Evolutionary conservation across 1,140 invertebrate genomes (phyloP), one percentile per base, ranked within the genome.

Genomic region (Neocloeon triangulifer): DNA sequence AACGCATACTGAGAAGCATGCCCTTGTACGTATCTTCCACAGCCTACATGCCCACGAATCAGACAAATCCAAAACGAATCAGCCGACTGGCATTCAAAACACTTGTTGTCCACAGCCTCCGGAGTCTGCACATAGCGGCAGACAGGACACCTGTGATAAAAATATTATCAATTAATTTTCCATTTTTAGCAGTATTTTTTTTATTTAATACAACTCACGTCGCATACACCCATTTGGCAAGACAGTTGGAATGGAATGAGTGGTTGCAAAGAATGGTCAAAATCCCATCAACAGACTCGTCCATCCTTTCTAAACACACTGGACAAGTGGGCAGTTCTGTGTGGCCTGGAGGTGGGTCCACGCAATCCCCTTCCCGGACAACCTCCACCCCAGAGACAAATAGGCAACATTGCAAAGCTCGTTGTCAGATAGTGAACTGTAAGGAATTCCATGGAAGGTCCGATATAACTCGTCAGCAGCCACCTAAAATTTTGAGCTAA

Each of bases 231-330:
- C 94, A 98, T 52, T 96, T 80, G 32, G 80, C 69, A 19, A 99
- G 58, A 55, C 94, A 99, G 41, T 71, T 72, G 12, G 80, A 73
- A 58, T 99, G 95, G 55, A 97, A 98, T 1, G 88, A 77, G 57
- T 99, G 95, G 58, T 97, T 96, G 50, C 95, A 99, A 19, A 98
- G 61, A 45, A 99, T 94, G 4, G 91, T 97, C 33, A 98, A 59
- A 39, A 98, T 78, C 3, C 91, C 89, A 54, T 97, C 91, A 1
- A 96, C 82, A 38, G 81, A 88, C 55, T 97, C 91, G 55, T 99
- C 91, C 89, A 88, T 95, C 43, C 88, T 67, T 54, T 99, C 94
- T 48, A 91, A 51, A 51, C 91, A 96, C 12, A 96, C 88, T 5
- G 92, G 82, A 58, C 95, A 99, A 3, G 80, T 92, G n/a, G 92